Evolutionary conservation across 2,113 vertebrate genomes (phyloP).

Genomic region (Tinamus guttatus): DNA sequence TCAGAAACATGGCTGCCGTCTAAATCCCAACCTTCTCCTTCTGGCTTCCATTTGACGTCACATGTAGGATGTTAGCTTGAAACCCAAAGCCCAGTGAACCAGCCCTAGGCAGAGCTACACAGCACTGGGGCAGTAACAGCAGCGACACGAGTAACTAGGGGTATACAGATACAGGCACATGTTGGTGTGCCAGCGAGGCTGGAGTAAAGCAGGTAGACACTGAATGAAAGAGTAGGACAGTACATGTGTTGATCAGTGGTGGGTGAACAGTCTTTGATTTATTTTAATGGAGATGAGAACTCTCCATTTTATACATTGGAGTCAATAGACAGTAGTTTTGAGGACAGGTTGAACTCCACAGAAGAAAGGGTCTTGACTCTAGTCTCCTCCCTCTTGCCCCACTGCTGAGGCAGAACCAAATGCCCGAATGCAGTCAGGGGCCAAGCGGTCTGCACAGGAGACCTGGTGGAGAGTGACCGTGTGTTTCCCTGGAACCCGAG

Average conservation of each 20-base stretch:
- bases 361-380: not conserved
- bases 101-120: not conserved
- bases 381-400: not conserved
- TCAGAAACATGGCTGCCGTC: constrained; percentile 8
- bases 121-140: not conserved
- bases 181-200: not conserved
- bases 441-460: not conserved
- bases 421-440: not conserved
- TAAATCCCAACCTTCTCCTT: constrained; percentile 16
- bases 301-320: no score
- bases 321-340: not conserved
- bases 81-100: not conserved
- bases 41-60: not conserved
- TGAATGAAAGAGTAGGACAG: not conserved
- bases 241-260: not conserved
- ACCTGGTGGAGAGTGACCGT: not conserved
- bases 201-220: not conserved
- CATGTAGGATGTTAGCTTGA: not conserved
- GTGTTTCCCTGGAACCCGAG: rapidly evolving
- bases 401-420: not conserved
- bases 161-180: rapidly evolving
- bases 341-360: not conserved
- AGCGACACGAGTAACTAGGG: not conserved
- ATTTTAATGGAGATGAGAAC: not conserved
- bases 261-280: not conserved